Evolutionary conservation across 1,140 invertebrate species (phyloP).

Genomic region (Amyelois transitella): DNA sequence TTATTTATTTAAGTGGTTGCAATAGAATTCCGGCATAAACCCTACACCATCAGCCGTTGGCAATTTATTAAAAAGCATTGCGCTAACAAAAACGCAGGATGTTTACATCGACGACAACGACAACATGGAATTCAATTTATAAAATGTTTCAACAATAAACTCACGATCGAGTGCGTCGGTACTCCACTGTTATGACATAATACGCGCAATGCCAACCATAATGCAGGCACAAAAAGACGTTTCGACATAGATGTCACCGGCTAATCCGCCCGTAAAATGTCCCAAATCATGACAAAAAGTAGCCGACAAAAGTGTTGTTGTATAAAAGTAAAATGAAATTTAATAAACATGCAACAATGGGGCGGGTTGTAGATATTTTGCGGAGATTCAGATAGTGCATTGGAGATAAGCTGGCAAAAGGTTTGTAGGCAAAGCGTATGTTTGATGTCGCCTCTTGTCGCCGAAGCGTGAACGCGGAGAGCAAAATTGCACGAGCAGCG

Average conservation of each 20-base stretch:
- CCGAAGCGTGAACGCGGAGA: constrained; percentile 65
- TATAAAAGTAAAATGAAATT: constrained; percentile 73
- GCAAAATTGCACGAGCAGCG: constrained; percentile 57
- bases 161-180: constrained; percentile 44
- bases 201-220: constrained; percentile 64
- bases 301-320: constrained; percentile 70
- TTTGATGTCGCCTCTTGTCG: constrained; percentile 71
- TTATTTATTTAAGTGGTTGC: neutral
- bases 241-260: constrained; percentile 49
- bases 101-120: constrained; percentile 61
- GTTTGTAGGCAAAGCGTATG: constrained; percentile 61
- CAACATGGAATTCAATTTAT: constrained; percentile 68
- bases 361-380: constrained; percentile 57
- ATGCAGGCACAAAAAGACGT: constrained; percentile 23
- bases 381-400: constrained; percentile 66
- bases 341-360: constrained; percentile 70
- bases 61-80: constrained; percentile 35
- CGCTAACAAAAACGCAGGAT: constrained; percentile 57
- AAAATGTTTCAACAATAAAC: constrained; percentile 55
- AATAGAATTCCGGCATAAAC: constrained; percentile 11
- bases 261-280: constrained; percentile 71
- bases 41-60: neutral
- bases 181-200: constrained; percentile 71
- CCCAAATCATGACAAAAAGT: constrained; percentile 66
- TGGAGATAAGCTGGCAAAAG: constrained; percentile 71